These are phyloP conservation scores for Lathamus discolor DNA, from an alignment of 2,113 vertebrate genomes.

Conservation along the genomic window DNA sequence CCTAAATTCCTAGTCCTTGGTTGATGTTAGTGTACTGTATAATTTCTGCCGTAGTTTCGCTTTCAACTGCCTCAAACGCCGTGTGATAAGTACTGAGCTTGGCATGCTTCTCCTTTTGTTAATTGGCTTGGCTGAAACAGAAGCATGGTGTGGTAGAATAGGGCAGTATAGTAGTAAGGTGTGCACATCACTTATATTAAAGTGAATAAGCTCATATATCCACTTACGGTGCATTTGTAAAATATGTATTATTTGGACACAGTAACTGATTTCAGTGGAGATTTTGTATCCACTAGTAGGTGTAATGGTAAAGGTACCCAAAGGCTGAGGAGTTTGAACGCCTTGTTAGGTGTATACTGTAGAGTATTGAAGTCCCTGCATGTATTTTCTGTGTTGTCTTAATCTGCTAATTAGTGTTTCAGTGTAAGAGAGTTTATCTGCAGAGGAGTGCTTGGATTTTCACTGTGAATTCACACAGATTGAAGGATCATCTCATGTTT, in stretches of 20 bases:
- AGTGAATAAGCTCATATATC: neutral
- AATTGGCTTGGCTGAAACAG: neutral
- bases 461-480: neutral
- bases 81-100: accelerated
- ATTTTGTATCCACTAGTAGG: neutral
- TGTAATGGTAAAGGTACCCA: neutral
- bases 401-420: neutral
- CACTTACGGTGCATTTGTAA: neutral
- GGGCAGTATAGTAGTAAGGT: neutral
- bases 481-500: neutral
- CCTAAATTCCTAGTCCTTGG: neutral
- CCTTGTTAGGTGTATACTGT: neutral
- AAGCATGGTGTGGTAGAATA: neutral
- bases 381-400: neutral
- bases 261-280: neutral
- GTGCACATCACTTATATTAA: neutral
- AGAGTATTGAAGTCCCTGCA: neutral
- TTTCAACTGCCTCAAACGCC: neutral
- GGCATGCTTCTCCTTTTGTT: neutral
- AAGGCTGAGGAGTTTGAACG: neutral
- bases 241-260: neutral
- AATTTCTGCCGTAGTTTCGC: neutral
- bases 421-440: neutral
- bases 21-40: neutral
- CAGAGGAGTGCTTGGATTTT: neutral